Percentiles rank a stretch among this genome's conserved stretches.
phyloP scores from a whole-genome alignment of 2,888 invertebrate genomes.

The Aleiodes testaceus region DNA sequence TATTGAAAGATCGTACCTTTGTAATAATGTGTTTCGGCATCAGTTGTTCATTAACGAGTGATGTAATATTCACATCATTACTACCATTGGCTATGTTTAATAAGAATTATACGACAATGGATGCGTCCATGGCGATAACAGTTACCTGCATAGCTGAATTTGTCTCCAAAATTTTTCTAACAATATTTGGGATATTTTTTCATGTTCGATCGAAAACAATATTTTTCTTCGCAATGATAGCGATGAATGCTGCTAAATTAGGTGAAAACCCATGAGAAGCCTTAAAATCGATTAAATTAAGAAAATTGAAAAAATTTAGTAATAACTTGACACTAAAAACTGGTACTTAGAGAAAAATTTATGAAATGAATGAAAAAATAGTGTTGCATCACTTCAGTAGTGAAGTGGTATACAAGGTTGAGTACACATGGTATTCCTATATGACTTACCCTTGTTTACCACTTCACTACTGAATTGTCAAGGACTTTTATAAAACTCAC shows the following conservation, averaged over 20 bases:
- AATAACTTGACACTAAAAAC: too few species aligned
- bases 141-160: conserved; percentile 82
- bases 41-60: conserved; percentile 80
- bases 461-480: too few species aligned
- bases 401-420: too few species aligned
- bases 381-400: too few species aligned
- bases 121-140: conserved; percentile 81
- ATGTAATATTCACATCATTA: conserved; percentile 81
- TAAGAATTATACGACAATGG: conserved; percentile 75
- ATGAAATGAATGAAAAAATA: too few species aligned
- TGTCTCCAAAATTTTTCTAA: conserved; percentile 78
- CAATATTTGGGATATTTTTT: conserved; percentile 78
- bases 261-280: conserved; percentile 73
- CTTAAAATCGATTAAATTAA: too few species aligned
- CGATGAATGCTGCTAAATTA: conserved; percentile 80
- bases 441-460: too few species aligned
- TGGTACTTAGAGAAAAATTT: too few species aligned
- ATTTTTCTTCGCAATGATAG: conserved; percentile 80
- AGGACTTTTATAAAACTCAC: too few species aligned
- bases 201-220: conserved; percentile 79
- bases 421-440: too few species aligned
- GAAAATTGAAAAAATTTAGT: too few species aligned
- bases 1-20: conserved; percentile 66
- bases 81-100: conserved; percentile 79
- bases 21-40: conserved; percentile 82